Percentiles rank a stretch among this genome's conserved stretches.
Conservation (phyloP, 1,140 invertebrate species). For the Drosophila kurseongensis region DNA sequence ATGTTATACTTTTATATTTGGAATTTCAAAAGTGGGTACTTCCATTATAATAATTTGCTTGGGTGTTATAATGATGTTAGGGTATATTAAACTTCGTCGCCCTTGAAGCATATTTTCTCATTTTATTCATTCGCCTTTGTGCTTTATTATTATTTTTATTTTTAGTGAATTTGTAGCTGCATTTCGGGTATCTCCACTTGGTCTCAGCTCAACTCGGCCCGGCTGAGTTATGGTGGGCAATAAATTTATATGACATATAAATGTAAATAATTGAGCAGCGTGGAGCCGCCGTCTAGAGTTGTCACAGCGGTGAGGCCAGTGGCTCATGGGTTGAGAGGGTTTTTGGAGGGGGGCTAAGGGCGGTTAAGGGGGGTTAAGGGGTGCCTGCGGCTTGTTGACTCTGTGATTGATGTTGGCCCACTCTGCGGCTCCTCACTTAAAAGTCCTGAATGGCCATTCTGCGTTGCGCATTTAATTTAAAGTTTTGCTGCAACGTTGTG, state of each 20-base stretch:
- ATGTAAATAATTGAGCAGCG: constrained; percentile 81
- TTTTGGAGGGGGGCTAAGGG: background rate
- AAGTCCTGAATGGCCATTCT: constrained; percentile 68
- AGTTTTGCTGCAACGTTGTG: constrained; percentile 56
- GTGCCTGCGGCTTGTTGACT: constrained; percentile 52
- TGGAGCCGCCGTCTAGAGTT: constrained; percentile 53
- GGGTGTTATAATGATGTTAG: background rate
- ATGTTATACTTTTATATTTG: too few relatives aligned
- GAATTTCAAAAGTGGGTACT: too few relatives aligned
- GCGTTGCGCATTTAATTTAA: constrained; percentile 67
- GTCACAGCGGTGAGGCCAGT: constrained; percentile 46
- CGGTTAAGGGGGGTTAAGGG: constrained; percentile 10
- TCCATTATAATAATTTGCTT: too few relatives aligned
- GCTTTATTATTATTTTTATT: constrained; percentile 61
- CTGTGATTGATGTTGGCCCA: constrained; percentile 53
- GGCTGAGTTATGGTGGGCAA: constrained; percentile 72
- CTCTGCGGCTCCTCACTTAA: constrained; percentile 43
- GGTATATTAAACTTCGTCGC: background rate
- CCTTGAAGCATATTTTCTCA: background rate
- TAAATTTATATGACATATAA: constrained; percentile 83
- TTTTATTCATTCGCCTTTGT: constrained; percentile 23
- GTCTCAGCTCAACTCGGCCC: constrained; percentile 29
- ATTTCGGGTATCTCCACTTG: constrained; percentile 66
- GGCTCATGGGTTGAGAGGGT: constrained; percentile 13
- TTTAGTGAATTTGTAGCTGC: constrained; percentile 72